phyloP scores from a whole-genome alignment of 2,113 vertebrate genomes.

The Orthochromis indermauri region DNA sequence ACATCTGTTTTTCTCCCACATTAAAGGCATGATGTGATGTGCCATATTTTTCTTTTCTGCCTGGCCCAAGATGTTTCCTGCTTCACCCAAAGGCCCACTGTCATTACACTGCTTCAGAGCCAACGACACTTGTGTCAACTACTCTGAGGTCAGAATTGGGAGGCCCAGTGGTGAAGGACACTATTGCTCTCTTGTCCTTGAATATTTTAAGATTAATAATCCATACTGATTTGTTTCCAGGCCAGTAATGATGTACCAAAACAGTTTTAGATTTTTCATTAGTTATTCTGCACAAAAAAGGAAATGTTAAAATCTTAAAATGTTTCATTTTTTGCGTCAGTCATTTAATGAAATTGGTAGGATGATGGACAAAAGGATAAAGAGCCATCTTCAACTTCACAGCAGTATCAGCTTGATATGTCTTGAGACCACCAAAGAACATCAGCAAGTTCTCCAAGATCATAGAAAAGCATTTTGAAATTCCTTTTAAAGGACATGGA shows the following conservation, averaged over 20 bases:
- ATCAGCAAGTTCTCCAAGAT: background rate
- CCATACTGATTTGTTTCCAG: background rate
- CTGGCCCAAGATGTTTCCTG: background rate
- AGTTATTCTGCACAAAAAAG: background rate
- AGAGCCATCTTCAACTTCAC: background rate
- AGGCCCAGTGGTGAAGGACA: constrained; percentile 75
- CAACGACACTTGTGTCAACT: constrained; percentile 23
- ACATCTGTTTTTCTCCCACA: background rate
- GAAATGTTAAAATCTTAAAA: background rate
- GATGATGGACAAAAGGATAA: background rate
- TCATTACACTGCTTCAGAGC: background rate
- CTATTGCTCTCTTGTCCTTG: constrained; percentile 12
- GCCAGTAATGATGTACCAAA: background rate
- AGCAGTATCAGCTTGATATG: background rate
- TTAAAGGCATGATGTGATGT: background rate
- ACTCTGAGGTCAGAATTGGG: constrained; percentile 68
- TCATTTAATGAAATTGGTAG: background rate
- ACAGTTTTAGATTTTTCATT: background rate
- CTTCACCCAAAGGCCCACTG: background rate
- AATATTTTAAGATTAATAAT: background rate
- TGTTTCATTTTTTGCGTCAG: background rate
- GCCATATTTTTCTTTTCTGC: background rate
- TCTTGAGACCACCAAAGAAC: background rate
- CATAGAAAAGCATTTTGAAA: background rate
- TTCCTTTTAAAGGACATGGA: background rate